Conservation (phyloP, 1,140 invertebrate genomes). For the Acyrthosiphon pisum region DNA sequence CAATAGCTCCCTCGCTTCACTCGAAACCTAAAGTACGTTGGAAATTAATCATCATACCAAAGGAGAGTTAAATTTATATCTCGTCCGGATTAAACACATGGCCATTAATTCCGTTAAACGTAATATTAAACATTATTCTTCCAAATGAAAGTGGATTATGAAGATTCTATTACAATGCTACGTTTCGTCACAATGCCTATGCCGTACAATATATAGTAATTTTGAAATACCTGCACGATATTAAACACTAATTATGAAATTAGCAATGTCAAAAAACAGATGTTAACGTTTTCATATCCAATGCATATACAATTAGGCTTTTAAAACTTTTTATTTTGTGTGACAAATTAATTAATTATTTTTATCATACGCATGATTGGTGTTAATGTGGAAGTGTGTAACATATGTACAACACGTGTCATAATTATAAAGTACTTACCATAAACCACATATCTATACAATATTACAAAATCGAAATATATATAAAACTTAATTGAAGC, state of each 20-base stretch:
- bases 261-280: not conserved
- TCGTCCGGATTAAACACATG: not conserved
- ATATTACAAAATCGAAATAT: not conserved
- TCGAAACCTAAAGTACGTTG: not conserved
- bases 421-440: not conserved
- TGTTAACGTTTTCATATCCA: not conserved
- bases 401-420: not conserved
- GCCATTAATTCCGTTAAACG: not conserved
- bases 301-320: not conserved
- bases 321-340: not conserved
- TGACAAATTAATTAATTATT: not conserved
- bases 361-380: not conserved
- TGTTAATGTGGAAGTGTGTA: not conserved
- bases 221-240: not conserved
- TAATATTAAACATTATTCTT: conserved; percentile 11
- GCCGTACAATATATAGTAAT: not conserved
- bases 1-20: not conserved
- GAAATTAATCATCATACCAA: not conserved
- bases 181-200: not conserved
- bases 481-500: not conserved
- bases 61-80: not conserved
- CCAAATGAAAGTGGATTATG: not conserved
- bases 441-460: not conserved
- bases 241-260: conserved; percentile 2
- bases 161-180: not conserved